Evolutionary conservation across 2,888 invertebrate species (phyloP).

Genomic region (Zeuzera pyrina): DNA sequence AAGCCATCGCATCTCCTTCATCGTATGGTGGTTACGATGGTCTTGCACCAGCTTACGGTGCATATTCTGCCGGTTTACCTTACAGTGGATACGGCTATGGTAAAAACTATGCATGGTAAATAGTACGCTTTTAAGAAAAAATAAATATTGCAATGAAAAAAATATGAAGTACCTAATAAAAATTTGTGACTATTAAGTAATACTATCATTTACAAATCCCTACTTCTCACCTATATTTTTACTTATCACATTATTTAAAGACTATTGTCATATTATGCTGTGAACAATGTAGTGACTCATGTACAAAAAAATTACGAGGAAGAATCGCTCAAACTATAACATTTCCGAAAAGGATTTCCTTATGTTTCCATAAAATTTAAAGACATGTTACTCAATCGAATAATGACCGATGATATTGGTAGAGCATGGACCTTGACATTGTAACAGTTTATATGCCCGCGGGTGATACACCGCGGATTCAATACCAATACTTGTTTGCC

Average conservation of each 20-base stretch:
- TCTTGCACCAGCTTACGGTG: neutral
- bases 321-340: no score
- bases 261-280: no score
- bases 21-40: neutral
- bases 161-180: neutral
- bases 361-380: constrained; percentile 9
- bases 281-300: no score
- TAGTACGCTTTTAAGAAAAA: neutral
- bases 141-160: neutral
- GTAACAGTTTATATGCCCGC: constrained; percentile 24
- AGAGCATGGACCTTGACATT: constrained; percentile 55
- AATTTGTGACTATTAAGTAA: neutral
- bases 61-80: constrained; percentile 8
- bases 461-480: constrained; percentile 24
- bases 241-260: no score
- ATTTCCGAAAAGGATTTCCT: constrained; percentile 20
- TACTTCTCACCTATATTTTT: no score
- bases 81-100: constrained; percentile 16
- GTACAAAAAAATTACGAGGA: no score
- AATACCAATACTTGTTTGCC: constrained; percentile 34
- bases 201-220: no score
- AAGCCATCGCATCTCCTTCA: no score
- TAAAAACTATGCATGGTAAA: constrained; percentile 5
- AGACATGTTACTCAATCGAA: neutral
- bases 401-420: constrained; percentile 21